phyloP scores from a whole-genome alignment of 2,797 vertebrate species.

The Melanotaenia boesemani region DNA sequence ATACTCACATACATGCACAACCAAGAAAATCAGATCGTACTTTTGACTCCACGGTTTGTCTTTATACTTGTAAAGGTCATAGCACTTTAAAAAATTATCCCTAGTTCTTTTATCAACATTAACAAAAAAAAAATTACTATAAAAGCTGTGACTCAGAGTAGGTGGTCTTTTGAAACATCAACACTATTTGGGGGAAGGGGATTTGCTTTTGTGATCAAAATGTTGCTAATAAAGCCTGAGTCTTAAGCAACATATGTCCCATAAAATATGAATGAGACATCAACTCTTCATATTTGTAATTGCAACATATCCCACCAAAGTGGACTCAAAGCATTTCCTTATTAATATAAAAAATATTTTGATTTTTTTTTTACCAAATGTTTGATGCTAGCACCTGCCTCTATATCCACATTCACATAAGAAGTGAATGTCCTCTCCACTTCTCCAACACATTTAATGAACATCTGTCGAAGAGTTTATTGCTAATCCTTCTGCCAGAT shows the following conservation, averaged over 20 bases:
- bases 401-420: too few relatives aligned
- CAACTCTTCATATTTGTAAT: neutral
- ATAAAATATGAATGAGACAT: neutral
- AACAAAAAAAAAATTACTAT: neutral
- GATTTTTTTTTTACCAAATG: neutral
- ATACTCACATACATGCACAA: neutral
- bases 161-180: too few relatives aligned
- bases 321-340: neutral
- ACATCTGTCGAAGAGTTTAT: neutral
- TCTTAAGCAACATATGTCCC: neutral
- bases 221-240: slow-evolving; percentile 2
- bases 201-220: neutral
- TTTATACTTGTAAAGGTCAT: slow-evolving; percentile 6
- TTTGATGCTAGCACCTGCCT: too few relatives aligned
- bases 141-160: too few relatives aligned
- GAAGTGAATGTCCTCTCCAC: neutral
- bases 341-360: neutral
- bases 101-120: neutral
- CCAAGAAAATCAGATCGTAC: slow-evolving; percentile 8
- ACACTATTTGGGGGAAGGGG: too few relatives aligned
- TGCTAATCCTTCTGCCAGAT: neutral
- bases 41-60: neutral
- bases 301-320: neutral
- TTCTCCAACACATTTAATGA: neutral
- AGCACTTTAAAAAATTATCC: neutral